These are phyloP conservation scores for Alces alces DNA, from an alignment of 2,113 vertebrate species.

Conservation along the genomic window DNA sequence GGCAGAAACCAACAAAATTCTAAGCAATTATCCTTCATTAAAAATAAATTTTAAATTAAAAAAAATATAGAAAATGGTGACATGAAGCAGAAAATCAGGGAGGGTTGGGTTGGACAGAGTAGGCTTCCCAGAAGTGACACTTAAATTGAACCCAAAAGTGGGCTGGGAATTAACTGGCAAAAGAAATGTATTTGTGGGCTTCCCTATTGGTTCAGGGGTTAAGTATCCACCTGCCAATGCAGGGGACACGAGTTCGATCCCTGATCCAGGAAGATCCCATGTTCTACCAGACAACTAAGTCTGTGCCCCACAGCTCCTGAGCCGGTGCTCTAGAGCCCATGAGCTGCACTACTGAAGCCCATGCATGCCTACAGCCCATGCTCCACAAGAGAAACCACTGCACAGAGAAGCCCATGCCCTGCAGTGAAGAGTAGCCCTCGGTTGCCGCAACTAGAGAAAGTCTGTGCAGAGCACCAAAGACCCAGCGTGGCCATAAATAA, in stretches of 20 bases:
- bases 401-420: accelerated
- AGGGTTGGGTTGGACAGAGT: neutral
- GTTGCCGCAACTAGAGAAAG: neutral
- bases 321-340: neutral
- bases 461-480: neutral
- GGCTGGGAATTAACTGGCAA: neutral
- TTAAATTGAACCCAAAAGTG: neutral
- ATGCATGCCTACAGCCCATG: neutral
- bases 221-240: neutral
- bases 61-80: neutral
- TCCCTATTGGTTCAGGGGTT: neutral
- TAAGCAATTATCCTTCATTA: neutral
- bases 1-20: neutral
- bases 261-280: neutral
- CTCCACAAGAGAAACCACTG: neutral
- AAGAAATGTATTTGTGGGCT: neutral
- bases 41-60: neutral
- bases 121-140: neutral
- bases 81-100: neutral
- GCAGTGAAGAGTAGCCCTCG: neutral
- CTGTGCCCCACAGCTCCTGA: neutral
- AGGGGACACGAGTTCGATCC: neutral
- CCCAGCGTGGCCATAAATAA: neutral
- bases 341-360: neutral
- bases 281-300: neutral